Evolutionary conservation across 2,888 invertebrate species (phyloP).

Genomic region (Invenusta paracnida): DNA sequence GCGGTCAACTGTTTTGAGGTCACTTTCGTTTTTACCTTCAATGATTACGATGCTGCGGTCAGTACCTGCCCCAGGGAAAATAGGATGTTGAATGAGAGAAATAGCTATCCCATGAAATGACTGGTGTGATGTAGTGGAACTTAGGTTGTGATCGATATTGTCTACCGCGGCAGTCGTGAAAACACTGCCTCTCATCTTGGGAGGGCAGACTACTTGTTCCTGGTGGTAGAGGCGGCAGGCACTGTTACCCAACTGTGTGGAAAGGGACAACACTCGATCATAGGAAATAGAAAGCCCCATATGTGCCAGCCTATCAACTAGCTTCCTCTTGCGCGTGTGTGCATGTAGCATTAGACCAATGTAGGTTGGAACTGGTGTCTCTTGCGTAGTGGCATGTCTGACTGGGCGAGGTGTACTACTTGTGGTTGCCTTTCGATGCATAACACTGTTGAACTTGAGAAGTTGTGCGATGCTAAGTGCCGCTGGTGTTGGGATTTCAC

Average conservation of each 20-base stretch:
- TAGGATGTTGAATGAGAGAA: conserved; percentile 36
- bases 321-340: conserved; percentile 41
- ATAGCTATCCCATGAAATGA: conserved; percentile 43
- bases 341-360: conserved; percentile 45
- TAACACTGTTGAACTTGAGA: not conserved
- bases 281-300: conserved; percentile 47
- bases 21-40: too few relatives aligned
- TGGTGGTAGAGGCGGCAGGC: conserved; percentile 19
- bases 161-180: conserved; percentile 42
- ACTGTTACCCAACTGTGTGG: conserved; percentile 42
- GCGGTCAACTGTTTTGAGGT: too few relatives aligned
- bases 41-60: too few relatives aligned
- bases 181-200: not conserved
- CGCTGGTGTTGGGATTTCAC: not conserved
- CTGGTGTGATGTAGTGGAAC: conserved; percentile 45
- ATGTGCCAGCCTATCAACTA: conserved; percentile 45
- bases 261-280: conserved; percentile 41
- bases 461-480: not conserved
- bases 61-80: too few relatives aligned
- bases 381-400: conserved; percentile 28
- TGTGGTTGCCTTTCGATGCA: not conserved
- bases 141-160: conserved; percentile 44
- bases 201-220: conserved; percentile 35
- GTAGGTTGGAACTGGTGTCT: conserved; percentile 45
- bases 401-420: too few relatives aligned